Percentiles rank a stretch among this genome's conserved stretches.
These are phyloP conservation scores for Catharus minimus DNA, from an alignment of 2,113 vertebrate species.

Conservation along the genomic window DNA sequence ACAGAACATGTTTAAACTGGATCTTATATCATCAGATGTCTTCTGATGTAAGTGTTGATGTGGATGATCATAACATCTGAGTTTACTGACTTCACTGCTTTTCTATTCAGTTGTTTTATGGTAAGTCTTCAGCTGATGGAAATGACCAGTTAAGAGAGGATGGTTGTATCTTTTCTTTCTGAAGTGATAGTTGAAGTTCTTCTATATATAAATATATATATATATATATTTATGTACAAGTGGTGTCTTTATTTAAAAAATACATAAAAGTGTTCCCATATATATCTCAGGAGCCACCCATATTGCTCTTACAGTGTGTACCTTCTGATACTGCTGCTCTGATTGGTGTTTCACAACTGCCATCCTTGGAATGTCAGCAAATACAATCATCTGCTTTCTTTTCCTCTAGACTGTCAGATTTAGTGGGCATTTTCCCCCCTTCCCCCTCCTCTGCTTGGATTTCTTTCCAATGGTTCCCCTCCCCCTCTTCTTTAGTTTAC, in stretches of 20 bases:
- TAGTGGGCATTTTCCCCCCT: background rate
- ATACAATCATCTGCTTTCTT: constrained; percentile 26
- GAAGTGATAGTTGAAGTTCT: background rate
- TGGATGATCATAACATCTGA: background rate
- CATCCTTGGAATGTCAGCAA: constrained; percentile 32
- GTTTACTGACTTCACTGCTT: background rate
- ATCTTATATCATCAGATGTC: background rate
- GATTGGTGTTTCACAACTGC: background rate
- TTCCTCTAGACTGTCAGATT: constrained; percentile 9
- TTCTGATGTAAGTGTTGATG: background rate
- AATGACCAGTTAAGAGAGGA: background rate
- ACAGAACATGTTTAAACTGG: background rate
- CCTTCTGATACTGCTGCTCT: background rate
- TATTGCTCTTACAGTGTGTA: background rate
- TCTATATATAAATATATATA: rapidly evolving
- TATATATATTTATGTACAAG: no score
- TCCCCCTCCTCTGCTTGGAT: background rate
- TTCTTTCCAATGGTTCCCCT: constrained; percentile 17
- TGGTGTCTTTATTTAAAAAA: background rate
- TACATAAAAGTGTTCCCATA: background rate
- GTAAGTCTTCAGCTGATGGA: background rate
- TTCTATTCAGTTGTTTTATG: background rate
- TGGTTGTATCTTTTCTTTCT: background rate
- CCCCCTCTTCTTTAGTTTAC: constrained; percentile 19
- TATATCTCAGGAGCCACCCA: background rate